Evolutionary conservation across 2,797 vertebrate genomes (phyloP).

Genomic region (Pseudochaenichthys georgianus): DNA sequence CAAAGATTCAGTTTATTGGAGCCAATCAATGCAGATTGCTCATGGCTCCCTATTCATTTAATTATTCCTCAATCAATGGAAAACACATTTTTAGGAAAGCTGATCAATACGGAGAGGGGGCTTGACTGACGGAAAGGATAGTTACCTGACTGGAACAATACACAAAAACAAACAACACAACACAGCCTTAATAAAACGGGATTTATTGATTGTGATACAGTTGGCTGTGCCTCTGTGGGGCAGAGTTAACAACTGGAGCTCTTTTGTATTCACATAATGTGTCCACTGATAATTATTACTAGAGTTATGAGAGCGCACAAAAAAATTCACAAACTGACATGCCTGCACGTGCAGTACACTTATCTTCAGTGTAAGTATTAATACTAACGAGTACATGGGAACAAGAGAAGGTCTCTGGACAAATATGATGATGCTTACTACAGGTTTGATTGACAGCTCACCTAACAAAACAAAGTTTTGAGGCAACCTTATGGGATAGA

Average conservation of each 20-base stretch:
- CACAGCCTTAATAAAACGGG: not conserved
- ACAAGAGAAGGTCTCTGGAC: not conserved
- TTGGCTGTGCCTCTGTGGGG: not conserved
- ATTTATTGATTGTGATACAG: conserved; percentile 30
- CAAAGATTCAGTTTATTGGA: conserved; percentile 44
- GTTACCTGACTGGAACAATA: conserved; percentile 42
- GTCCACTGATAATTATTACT: not conserved
- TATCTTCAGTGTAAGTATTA: not conserved
- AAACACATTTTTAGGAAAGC: conserved; percentile 68
- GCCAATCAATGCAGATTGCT: conserved; percentile 56
- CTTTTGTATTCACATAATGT: not conserved
- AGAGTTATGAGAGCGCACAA: not conserved
- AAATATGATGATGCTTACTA: not conserved
- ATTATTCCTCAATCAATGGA: conserved; percentile 70
- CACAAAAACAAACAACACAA: not conserved
- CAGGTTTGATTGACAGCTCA: not conserved
- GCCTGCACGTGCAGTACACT: not conserved
- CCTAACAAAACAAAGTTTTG: not conserved
- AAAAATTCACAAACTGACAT: not conserved
- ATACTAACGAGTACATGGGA: not conserved
- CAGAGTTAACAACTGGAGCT: not conserved
- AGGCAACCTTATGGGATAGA: not conserved
- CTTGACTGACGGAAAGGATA: conserved; percentile 44
- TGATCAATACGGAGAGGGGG: conserved; percentile 61
- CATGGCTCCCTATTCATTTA: conserved; percentile 51